phyloP scores from a whole-genome alignment of 1,140 invertebrate genomes.

The Propsilocerus akamusi region DNA sequence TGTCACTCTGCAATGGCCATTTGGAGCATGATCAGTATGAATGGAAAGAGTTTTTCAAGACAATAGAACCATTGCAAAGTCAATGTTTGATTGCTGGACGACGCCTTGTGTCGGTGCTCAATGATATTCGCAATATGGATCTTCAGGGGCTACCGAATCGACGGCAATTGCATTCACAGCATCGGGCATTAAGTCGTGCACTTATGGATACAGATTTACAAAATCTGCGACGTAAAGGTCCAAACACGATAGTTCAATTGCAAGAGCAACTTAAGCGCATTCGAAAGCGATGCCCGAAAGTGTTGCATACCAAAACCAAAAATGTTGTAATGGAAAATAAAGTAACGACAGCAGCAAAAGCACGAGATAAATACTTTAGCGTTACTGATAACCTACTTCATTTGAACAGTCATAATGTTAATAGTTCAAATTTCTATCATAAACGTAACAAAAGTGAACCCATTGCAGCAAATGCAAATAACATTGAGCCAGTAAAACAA shows the following conservation, averaged over 20 bases:
- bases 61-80: conserved; percentile 29
- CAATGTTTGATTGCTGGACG: conserved; percentile 28
- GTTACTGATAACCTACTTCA: neutral
- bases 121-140: conserved; percentile 29
- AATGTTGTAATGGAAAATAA: conserved; percentile 5
- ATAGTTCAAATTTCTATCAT: neutral
- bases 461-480: conserved; percentile 6
- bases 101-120: conserved; percentile 27
- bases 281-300: conserved; percentile 7
- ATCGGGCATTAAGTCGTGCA: conserved; percentile 26
- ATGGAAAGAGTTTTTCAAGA: conserved; percentile 43
- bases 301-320: conserved; percentile 1
- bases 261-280: conserved; percentile 24
- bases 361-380: no score
- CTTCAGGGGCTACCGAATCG: conserved; percentile 23
- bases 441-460: neutral
- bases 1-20: conserved; percentile 27
- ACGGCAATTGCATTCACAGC: conserved; percentile 31
- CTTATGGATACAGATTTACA: conserved; percentile 30
- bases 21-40: conserved; percentile 34
- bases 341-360: conserved; percentile 6
- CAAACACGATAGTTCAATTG: conserved; percentile 25
- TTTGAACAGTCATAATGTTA: neutral
- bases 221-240: conserved; percentile 27
- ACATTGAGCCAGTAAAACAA: conserved; percentile 14